A percentile compares a stretch with the other conserved stretches of the same genome.
Evolutionary conservation across 2,888 invertebrate genomes (phyloP).

Genomic region (Polyploca ridens): DNA sequence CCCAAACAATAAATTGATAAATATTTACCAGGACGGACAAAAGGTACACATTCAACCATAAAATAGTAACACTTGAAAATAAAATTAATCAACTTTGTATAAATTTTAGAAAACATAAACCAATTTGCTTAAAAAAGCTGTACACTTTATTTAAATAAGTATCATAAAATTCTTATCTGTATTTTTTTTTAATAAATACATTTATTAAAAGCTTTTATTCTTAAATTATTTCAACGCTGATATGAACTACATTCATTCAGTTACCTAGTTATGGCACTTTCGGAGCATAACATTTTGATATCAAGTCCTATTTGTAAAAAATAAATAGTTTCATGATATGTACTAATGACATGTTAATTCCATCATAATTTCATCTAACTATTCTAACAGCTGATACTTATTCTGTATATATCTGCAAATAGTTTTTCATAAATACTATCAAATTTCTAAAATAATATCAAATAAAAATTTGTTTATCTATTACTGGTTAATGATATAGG

Average conservation of each 20-base stretch:
- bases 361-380: constrained; percentile 38
- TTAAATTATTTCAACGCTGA: constrained; percentile 22
- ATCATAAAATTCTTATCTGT: not conserved
- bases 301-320: constrained; percentile 13
- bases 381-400: constrained; percentile 30
- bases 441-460: constrained; percentile 8
- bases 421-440: constrained; percentile 19
- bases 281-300: constrained; percentile 44
- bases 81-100: constrained; percentile 13
- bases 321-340: constrained; percentile 56
- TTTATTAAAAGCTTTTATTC: constrained; percentile 30
- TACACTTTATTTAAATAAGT: constrained; percentile 27
- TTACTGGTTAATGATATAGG: not conserved
- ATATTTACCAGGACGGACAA: constrained; percentile 51
- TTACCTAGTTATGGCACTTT: constrained; percentile 61
- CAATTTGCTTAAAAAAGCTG: constrained; percentile 61
- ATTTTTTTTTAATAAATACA: constrained; percentile 10
- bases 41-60: constrained; percentile 21
- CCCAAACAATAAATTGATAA: constrained; percentile 35
- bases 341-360: constrained; percentile 65
- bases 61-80: constrained; percentile 1
- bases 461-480: not conserved
- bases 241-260: constrained; percentile 29
- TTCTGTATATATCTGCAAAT: constrained; percentile 21
- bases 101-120: constrained; percentile 33